Evolutionary conservation across 2,797 vertebrate genomes (phyloP), one percentile per base, ranked within the genome.

Genomic region (Tiaroga cobitis): DNA sequence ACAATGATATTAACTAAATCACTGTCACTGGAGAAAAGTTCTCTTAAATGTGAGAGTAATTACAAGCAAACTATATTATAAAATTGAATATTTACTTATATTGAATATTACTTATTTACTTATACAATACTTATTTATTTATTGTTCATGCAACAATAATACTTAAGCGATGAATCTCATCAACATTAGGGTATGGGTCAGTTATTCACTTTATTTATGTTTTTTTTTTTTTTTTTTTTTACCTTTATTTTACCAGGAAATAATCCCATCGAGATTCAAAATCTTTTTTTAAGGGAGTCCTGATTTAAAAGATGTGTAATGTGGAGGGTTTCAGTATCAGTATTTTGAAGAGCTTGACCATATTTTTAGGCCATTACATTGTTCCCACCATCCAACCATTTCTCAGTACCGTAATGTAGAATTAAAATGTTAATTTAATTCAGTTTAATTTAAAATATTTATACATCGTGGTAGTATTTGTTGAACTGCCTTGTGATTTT

Each of bases 161-260:
- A 72, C 76, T 70, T 46, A 63, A 80, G 83, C 77, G 56, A 80
- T 80, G 68, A 74, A 49, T 74, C 49, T 70, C 37, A 39, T 76
- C 59, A 69, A 16, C 34, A 61, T n/a, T 70, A 56, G 19, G 43
- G 73, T 29, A 51, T 56, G 24, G 46, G 82, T 84, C 73, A 82
- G 79, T 72, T 73, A 76, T 11, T 85, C 5, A 68, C 7, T 59
- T 26, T 77, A 65, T 77, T 68, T 69, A 26, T 77, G 16, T 43
- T 69, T 49, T 6, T 29, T 4, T 37, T 37, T 37, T 37, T 37
- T 37, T 0, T 37, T 37, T 37, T 37, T 37, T 37, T 37, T 37
- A 37, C 37, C 37, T 37, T 37, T 37, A 37, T 37, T 37, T 37
- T 37, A 37, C 5, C 37, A 37, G 37, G 5, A 37, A 37, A 37